Evolutionary conservation across 2,888 invertebrate genomes (phyloP), one percentile per base, ranked within the genome.

Genomic region (Phengaris arion): DNA sequence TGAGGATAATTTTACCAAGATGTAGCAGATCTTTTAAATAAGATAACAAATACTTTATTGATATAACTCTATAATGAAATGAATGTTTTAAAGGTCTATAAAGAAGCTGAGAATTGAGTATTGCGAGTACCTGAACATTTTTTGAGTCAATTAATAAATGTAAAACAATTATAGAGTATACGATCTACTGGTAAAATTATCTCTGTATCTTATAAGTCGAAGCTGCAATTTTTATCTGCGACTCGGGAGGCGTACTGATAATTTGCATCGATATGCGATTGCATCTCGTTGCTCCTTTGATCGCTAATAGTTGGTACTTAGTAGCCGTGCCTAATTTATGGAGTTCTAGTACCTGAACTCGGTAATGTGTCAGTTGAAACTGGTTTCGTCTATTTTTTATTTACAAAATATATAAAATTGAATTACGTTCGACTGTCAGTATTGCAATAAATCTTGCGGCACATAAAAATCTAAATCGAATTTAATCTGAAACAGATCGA

Each of bases 221-320:
- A 85, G 85, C 85, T 82, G 85, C 79, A 81, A 83, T 82, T 85
- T 84, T 85, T 84, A 82, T 72, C 72, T 72, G 13, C 54, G 84
- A 84, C 85, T 81, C 75, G 59, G 74, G 79, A 77, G 77, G 80
- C 77, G 78, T 79, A 80, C 75, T 77, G 76, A 75, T 84, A 85
- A 91, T 92, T 92, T 91, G 88, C 92, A 92, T 91, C 89, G 81
- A 88, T 89, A 86, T 87, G 90, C 90, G 87, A 91, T 91, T 89
- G 89, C 89, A 82, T 54, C 72, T 72, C 72, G 13, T 54, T 70
- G 59, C 52, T 52, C 10, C 15, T 54, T 72, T 54, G 72, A 72
- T 72, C 54, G 15, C 72, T 72, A 54, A 54, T 52, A 52, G 72
- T 52, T 52, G 13, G 72, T 72, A 72, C 51, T 52, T 72, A 72